phyloP scores from a whole-genome alignment of 64 coral and sea anemone genomes.

The Stichodactyla mertensii region DNA sequence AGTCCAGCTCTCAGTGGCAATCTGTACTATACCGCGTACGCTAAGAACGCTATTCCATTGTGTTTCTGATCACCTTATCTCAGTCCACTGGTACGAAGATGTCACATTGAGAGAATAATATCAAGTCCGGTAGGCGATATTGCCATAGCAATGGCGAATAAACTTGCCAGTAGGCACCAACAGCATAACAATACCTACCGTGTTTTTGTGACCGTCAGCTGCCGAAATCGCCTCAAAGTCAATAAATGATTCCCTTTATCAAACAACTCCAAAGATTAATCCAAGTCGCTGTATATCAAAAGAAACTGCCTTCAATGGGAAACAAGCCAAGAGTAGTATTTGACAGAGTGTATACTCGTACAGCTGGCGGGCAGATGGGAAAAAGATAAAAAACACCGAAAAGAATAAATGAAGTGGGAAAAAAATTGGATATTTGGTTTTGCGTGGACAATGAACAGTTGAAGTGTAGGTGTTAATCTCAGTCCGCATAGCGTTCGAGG shows the following conservation, averaged over 20 bases:
- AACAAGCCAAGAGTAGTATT: not conserved
- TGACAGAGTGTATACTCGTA: not conserved
- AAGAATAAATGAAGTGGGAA: not conserved
- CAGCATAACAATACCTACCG: not conserved
- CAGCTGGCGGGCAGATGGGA: not conserved
- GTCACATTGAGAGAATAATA: not conserved
- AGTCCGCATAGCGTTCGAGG: not conserved
- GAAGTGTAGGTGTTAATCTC: not conserved
- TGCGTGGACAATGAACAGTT: not conserved
- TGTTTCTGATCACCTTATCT: not conserved
- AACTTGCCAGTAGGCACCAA: not conserved
- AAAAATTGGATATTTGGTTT: not conserved
- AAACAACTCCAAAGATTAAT: constrained; percentile 6
- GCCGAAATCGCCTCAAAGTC: not conserved
- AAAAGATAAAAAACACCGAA: not conserved
- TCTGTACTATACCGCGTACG: not conserved
- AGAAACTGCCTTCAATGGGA: not conserved
- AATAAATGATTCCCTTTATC: not conserved
- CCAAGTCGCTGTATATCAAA: not conserved
- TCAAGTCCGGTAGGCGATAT: not conserved
- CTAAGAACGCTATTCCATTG: not conserved
- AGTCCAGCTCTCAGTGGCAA: not conserved
- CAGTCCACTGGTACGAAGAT: not conserved
- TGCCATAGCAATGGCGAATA: constrained; percentile 8
- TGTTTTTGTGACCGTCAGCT: constrained; percentile 1